Percentiles rank a stretch among this genome's conserved stretches.
Conservation (phyloP, 2,113 vertebrate genomes). For the Bambusicola thoracicus region DNA sequence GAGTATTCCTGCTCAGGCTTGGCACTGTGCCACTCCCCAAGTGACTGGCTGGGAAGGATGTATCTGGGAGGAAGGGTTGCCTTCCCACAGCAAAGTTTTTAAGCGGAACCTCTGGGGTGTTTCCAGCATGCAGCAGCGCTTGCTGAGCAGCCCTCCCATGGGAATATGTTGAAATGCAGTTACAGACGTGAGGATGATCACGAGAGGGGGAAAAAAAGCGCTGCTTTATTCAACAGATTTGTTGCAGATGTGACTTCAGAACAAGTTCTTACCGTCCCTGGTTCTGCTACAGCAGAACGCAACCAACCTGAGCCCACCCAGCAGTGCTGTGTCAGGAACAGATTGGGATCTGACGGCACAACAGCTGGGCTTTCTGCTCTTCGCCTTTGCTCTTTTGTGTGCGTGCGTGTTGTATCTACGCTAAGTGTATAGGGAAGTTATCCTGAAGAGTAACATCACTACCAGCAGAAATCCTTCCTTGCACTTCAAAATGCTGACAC, state of each 20-base stretch:
- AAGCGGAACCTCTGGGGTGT: neutral
- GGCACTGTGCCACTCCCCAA: neutral
- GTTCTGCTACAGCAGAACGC: neutral
- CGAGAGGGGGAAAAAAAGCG: rapidly evolving
- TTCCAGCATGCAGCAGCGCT: neutral
- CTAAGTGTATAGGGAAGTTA: neutral
- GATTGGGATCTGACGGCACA: neutral
- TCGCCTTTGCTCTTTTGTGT: neutral
- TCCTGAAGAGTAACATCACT: neutral
- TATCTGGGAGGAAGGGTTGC: neutral
- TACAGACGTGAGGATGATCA: rapidly evolving
- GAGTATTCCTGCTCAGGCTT: neutral
- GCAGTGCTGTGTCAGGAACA: neutral
- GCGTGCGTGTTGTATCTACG: neutral
- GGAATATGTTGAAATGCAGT: neutral
- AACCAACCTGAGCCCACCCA: neutral
- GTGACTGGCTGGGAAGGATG: neutral
- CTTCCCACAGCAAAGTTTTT: neutral
- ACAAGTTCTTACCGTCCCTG: neutral
- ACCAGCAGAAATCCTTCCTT: neutral
- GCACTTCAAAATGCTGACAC: neutral
- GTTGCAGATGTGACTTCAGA: neutral
- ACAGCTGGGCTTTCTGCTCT: neutral
- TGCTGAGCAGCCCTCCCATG: neutral
- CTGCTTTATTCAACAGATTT: neutral